Evolutionary conservation across 2,888 invertebrate genomes (phyloP), one percentile per base, ranked within the genome.

Genomic region (Acanthosepion esculentum): DNA sequence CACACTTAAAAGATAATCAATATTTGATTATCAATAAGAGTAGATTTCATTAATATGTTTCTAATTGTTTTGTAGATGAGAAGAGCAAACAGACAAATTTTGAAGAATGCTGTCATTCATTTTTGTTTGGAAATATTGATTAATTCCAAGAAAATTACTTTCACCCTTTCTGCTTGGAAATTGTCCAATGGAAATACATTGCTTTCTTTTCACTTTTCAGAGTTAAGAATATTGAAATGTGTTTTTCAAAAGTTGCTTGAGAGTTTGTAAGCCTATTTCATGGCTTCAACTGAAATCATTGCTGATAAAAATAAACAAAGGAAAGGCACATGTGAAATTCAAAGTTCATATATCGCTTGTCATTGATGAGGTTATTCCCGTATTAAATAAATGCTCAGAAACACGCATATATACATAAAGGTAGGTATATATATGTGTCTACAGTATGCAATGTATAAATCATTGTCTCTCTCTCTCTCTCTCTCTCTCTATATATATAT

Each of bases 1-100:
- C 78, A n/a, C n/a, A 78, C 78, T 78, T 78, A 78, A 78, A 78
- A n/a, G 78, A 10, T 78, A 78, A 78, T 78, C 78, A 78, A 78
- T 78, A 78, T 12, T 15, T 78, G 78, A 78, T 78, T n/a, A 78
- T 12, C 0, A 59, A 78, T 12, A 12, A n/a, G n/a, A 3, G 33
- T 33, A 33, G n/a, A n/a, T 78, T 78, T 78, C 78, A 78, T 78
- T 78, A 78, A 78, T 78, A 78, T 78, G 5, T 33, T 33, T 78
- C n/a, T 33, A 78, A 33, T 15, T 78, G 78, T 33, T 78, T 3
- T 33, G 12, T 33, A 12, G 78, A n/a, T 33, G n/a, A n/a, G n/a
- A 33, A n/a, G 5, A 18, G 15, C 5, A 78, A 78, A 12, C 78
- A 78, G 15, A 78, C 15, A 15, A 78, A 59, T 59, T 23, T 59